These are phyloP conservation scores for Caenorhabditis sp. DNA, from an alignment of 2,888 invertebrate species.

Conservation along the genomic window DNA sequence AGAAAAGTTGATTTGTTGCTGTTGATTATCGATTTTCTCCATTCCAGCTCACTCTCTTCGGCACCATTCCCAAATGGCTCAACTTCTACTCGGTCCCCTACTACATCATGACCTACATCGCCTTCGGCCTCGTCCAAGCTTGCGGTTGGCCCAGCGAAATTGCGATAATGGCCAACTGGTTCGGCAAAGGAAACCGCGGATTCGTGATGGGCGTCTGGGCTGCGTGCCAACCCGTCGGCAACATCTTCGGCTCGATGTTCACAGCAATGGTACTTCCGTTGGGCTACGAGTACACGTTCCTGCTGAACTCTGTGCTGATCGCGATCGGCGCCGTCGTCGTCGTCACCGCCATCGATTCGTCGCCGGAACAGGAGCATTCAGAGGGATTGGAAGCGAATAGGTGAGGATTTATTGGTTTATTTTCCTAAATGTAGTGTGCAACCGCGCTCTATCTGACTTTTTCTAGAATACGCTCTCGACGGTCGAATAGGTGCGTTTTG, in stretches of 20 bases:
- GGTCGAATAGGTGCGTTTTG: slow-evolving; percentile 23
- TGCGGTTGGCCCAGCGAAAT: slow-evolving; percentile 85
- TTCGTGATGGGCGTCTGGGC: slow-evolving; percentile 85
- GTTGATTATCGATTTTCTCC: too few species aligned
- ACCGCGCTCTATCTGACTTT: background rate
- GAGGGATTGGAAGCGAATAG: slow-evolving; percentile 33
- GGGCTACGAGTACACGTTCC: slow-evolving; percentile 85
- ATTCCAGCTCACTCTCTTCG: slow-evolving; percentile 84
- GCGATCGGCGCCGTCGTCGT: slow-evolving; percentile 84
- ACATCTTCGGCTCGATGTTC: slow-evolving; percentile 85
- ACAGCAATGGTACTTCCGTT: slow-evolving; percentile 84
- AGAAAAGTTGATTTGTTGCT: too few species aligned
- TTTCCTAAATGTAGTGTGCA: background rate
- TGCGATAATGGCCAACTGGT: slow-evolving; percentile 85
- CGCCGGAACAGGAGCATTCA: slow-evolving; percentile 82
- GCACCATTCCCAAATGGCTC: slow-evolving; percentile 84
- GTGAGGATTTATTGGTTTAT: slow-evolving; percentile 1
- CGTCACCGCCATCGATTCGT: slow-evolving; percentile 83
- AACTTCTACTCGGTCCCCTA: slow-evolving; percentile 84
- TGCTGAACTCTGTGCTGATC: slow-evolving; percentile 84
- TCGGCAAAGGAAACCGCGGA: slow-evolving; percentile 84
- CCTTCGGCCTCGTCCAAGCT: slow-evolving; percentile 85
- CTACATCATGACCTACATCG: slow-evolving; percentile 84
- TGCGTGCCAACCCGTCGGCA: slow-evolving; percentile 85
- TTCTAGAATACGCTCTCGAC: slow-evolving; percentile 35